Percentiles rank a stretch among this genome's conserved stretches.
These are phyloP conservation scores for Anhinga rufa DNA, from an alignment of 2,113 vertebrate species.

Conservation along the genomic window DNA sequence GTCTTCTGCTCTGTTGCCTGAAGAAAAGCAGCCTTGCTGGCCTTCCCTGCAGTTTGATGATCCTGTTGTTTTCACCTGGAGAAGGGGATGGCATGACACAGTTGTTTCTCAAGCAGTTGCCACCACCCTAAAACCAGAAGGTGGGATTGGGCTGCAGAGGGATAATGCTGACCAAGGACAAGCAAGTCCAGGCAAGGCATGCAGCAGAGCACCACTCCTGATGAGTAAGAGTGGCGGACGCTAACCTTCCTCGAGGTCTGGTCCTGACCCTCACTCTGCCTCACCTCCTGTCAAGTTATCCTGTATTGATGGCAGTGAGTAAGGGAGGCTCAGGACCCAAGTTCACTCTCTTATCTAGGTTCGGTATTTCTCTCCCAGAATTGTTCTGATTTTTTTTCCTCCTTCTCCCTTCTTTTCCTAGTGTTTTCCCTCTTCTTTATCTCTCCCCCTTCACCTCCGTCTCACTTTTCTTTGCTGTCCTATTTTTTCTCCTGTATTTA, in stretches of 20 bases:
- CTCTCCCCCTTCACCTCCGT: background rate
- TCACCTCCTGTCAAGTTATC: background rate
- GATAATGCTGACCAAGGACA: slow-evolving; percentile 19
- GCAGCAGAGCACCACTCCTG: background rate
- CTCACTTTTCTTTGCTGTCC: background rate
- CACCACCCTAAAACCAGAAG: background rate
- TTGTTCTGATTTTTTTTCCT: background rate
- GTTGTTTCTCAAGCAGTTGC: background rate
- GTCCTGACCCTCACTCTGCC: background rate
- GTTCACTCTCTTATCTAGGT: background rate
- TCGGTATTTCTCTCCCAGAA: background rate
- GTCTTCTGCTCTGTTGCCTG: background rate
- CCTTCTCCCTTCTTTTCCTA: background rate
- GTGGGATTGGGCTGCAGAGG: slow-evolving; percentile 1
- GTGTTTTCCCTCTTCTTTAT: background rate
- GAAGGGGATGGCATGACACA: background rate
- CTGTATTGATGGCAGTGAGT: background rate
- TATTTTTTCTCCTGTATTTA: background rate
- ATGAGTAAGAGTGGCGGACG: background rate
- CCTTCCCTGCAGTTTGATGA: background rate
- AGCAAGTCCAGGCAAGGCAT: slow-evolving; percentile 16
- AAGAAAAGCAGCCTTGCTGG: background rate
- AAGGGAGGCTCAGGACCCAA: background rate
- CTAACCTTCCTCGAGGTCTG: background rate
- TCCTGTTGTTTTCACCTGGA: background rate